These are phyloP conservation scores for Scaptodrosophila lebanonensis DNA, from an alignment of 1,140 invertebrate species.

Conservation along the genomic window DNA sequence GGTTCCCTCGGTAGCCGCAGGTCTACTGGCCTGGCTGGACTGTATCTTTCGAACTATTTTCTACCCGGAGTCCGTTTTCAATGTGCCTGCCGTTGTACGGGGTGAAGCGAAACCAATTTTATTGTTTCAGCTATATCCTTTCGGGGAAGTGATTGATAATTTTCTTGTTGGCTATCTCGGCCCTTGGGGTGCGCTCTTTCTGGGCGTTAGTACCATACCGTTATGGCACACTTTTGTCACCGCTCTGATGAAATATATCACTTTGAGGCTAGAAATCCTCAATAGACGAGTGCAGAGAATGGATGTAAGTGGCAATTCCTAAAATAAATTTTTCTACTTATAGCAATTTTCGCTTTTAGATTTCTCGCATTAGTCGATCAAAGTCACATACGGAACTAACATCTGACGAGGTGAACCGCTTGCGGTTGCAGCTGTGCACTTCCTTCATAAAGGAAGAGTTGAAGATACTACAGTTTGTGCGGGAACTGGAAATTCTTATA, in stretches of 20 bases:
- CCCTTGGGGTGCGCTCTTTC: slow-evolving; percentile 43
- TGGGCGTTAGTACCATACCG: slow-evolving; percentile 62
- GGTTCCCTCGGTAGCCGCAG: slow-evolving; percentile 54
- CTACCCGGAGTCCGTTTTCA: slow-evolving; percentile 52
- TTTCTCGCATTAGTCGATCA: slow-evolving; percentile 25
- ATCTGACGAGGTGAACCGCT: slow-evolving; percentile 17
- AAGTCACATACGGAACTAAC: slow-evolving; percentile 12
- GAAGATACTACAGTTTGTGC: slow-evolving; percentile 39
- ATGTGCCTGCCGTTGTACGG: slow-evolving; percentile 29
- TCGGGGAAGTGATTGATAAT: slow-evolving; percentile 52
- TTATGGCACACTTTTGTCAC: slow-evolving; percentile 70
- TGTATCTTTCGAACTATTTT: slow-evolving; percentile 60
- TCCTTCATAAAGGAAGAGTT: slow-evolving; percentile 46
- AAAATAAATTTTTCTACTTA: neutral
- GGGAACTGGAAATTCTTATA: slow-evolving; percentile 43
- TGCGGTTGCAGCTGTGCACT: slow-evolving; percentile 39
- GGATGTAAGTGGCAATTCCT: slow-evolving; percentile 38
- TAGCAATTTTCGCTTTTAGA: slow-evolving; percentile 5
- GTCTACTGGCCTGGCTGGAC: slow-evolving; percentile 50
- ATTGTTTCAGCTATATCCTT: slow-evolving; percentile 57
- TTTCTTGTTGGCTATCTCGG: slow-evolving; percentile 58
- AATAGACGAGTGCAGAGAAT: slow-evolving; percentile 42
- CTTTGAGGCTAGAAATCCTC: slow-evolving; percentile 48
- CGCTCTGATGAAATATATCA: slow-evolving; percentile 60
- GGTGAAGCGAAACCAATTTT: slow-evolving; percentile 55